Evolutionary conservation across 2,113 vertebrate genomes (phyloP), one percentile per base, ranked within the genome.

Genomic region (Nothoprocta perdicaria): DNA sequence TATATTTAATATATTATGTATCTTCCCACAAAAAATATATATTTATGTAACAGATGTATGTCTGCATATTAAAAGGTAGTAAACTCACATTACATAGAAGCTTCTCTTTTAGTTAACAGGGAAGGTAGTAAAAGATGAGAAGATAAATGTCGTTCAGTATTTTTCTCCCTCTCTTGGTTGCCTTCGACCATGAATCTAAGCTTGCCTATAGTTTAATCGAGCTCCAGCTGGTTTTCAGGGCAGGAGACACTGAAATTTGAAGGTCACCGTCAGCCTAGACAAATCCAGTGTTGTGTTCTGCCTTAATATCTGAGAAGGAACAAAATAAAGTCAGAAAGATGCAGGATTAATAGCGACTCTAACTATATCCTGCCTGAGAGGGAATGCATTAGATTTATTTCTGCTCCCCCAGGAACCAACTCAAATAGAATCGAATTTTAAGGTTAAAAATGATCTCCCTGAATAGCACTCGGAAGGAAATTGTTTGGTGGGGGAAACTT

Each of bases 241-340:
- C 71, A 35, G 33, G 69, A 89, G 27, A 78, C 45, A 43, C 29
- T 19, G 22, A 74, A 88, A 69, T 63, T 38, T 63, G 38, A 23
- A 38, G 23, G 24, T 33, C 40, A 35, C 57, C 68, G 11, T 71
- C 57, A 55, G 57, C 6, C 19, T 83, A 35, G 40, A 17, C 2
- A 8, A 76, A 31, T 6, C 15, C 9, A 15, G 33, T 38, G 9
- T 61, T 78, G 7, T 61, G 45, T 91, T 33, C 16, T 74, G 55
- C 66, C 52, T 80, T 90, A 80, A 12, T 57, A 63, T 76, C 14
- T 33, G 46, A 63, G 82, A 90, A 75, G 24, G 53, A 46, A 50
- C 10, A 90, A 88, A 89, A 80, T 73, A 85, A 85, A 83, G 61
- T n/a, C 38, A 62, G 27, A 69, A 83, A 80, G 50, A 61, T 46